These are phyloP conservation scores for Megalopta genalis DNA, from an alignment of 1,140 invertebrate species.

Conservation along the genomic window DNA sequence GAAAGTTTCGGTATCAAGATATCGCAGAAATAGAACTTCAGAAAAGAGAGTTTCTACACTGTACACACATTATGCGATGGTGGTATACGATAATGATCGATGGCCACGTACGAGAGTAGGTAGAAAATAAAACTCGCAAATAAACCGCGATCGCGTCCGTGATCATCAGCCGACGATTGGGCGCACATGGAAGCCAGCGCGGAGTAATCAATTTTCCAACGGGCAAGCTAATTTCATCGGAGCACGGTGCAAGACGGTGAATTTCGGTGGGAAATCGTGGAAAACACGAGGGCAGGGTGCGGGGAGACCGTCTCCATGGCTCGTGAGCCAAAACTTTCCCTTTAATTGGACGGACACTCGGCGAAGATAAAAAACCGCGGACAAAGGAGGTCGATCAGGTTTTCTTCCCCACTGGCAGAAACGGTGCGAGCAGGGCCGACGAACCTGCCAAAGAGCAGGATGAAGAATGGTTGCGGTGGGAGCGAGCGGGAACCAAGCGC, in stretches of 20 bases:
- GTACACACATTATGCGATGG: too few relatives aligned
- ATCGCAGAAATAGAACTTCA: too few relatives aligned
- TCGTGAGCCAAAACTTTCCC: constrained; percentile 42
- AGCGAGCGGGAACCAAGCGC: not conserved
- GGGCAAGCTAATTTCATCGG: constrained; percentile 1
- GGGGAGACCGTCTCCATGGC: constrained; percentile 15
- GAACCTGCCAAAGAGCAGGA: not conserved
- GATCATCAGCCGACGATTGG: too few relatives aligned
- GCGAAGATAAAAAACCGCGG: constrained; percentile 49
- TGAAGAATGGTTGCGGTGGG: not conserved
- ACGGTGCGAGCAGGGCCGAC: not conserved
- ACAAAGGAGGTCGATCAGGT: constrained; percentile 58
- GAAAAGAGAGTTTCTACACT: too few relatives aligned
- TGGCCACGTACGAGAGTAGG: too few relatives aligned
- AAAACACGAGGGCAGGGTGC: constrained; percentile 17
- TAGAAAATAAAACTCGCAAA: too few relatives aligned
- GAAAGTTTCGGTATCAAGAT: too few relatives aligned
- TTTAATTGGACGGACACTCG: constrained; percentile 55
- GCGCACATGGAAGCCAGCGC: too few relatives aligned
- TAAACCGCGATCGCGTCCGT: too few relatives aligned
- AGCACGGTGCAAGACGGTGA: not conserved
- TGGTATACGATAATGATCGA: too few relatives aligned
- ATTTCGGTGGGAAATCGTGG: constrained; percentile 14
- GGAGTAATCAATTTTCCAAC: too few relatives aligned
- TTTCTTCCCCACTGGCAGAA: constrained; percentile 20